Conservation (phyloP, 2,797 vertebrate species). For the Catharus ustulatus region DNA sequence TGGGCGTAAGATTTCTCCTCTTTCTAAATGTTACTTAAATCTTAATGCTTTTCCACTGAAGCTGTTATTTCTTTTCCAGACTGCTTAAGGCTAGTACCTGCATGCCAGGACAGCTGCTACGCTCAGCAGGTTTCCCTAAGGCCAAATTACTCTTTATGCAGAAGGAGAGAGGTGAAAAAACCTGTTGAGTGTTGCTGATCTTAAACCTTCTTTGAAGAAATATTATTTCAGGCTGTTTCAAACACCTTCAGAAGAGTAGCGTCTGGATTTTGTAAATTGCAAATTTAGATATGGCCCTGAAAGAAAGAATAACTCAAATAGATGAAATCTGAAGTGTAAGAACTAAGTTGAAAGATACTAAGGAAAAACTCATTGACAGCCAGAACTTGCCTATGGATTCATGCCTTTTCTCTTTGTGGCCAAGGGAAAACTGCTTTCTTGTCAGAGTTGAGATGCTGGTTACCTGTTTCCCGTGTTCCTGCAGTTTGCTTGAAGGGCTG, state of each 20-base stretch:
- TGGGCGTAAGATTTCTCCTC: background rate
- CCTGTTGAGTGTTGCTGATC: background rate
- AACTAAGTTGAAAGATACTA: background rate
- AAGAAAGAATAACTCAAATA: background rate
- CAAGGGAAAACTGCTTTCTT: background rate
- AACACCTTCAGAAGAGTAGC: background rate
- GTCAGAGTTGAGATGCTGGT: background rate
- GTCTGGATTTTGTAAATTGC: background rate
- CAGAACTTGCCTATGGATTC: background rate
- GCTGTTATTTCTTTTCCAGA: background rate
- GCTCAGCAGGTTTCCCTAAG: slow-evolving; percentile 14
- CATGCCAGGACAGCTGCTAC: slow-evolving; percentile 16
- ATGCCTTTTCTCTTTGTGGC: background rate
- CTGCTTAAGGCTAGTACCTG: slow-evolving; percentile 38
- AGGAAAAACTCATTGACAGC: background rate
- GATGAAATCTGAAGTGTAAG: background rate
- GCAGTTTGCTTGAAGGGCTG: background rate
- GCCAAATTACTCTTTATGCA: background rate
- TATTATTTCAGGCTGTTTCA: background rate
- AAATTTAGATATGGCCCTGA: background rate
- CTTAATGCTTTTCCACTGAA: background rate
- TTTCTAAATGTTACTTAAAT: background rate
- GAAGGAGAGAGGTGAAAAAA: slow-evolving; percentile 20
- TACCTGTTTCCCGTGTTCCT: background rate
- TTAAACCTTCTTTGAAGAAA: background rate